Percentiles rank a stretch among this genome's conserved stretches.
These are phyloP conservation scores for Myiopsitta monachus DNA, from an alignment of 2,113 vertebrate species.

Conservation along the genomic window DNA sequence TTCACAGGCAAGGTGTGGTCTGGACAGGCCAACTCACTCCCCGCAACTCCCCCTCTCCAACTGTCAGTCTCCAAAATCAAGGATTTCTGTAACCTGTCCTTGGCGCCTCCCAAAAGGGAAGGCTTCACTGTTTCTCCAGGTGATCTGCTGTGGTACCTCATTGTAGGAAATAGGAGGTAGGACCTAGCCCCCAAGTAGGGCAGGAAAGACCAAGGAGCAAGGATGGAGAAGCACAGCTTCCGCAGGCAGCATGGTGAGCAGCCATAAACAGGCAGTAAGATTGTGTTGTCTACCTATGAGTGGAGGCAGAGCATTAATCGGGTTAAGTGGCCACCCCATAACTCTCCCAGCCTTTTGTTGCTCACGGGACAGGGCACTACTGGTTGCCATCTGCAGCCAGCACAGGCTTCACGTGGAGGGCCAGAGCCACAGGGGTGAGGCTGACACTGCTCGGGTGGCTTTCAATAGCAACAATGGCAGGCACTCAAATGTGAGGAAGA, in stretches of 20 bases:
- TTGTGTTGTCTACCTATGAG: neutral
- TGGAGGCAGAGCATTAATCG: neutral
- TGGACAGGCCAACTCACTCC: neutral
- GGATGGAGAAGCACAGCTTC: neutral
- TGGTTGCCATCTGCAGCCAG: constrained; percentile 30
- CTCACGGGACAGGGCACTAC: neutral
- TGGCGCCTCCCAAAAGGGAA: neutral
- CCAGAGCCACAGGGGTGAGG: neutral
- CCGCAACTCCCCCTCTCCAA: neutral
- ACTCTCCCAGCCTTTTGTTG: neutral
- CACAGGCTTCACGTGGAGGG: neutral
- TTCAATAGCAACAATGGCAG: constrained; percentile 7
- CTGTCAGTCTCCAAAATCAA: neutral
- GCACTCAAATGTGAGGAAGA: neutral
- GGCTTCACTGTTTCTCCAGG: neutral
- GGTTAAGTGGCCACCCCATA: neutral
- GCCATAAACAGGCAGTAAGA: neutral
- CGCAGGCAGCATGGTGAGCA: neutral
- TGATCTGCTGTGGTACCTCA: neutral
- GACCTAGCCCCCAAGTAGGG: neutral
- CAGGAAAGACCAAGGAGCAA: neutral
- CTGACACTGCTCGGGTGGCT: neutral
- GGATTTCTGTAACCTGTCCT: neutral
- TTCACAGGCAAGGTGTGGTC: neutral
- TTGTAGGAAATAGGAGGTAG: neutral